Base-by-base conservation (phyloP, 1,140 invertebrate genomes). In the Micrasema longulum region DNA sequence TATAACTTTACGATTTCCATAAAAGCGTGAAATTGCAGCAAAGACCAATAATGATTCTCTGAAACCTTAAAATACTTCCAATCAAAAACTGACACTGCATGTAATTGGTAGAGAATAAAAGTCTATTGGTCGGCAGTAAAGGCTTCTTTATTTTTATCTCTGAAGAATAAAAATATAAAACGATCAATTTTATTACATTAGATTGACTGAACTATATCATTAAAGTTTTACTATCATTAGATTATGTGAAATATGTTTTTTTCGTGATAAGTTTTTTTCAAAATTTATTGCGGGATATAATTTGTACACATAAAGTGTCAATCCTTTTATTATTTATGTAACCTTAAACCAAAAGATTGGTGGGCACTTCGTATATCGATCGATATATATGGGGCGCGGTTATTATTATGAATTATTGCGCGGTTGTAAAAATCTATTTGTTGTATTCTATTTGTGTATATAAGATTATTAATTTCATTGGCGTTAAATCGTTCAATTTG, bases 141-240 rank as follows among this genome's bases (percentile, higher is more conserved):
- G n/a, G 43, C 41, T 45, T 64, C 60, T 45, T 45, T 47, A 64
- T 16, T 45, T 64, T 60, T 60, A 60, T 60, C 55, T 60, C 36
- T 43, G 26, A 26, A 36, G 16, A n/a, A 47, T 47, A 47, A 52
- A 50, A 52, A 60, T 41, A 22, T 60, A 35, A 53, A 35, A 26
- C 16, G 12, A 31, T 38, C 9, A 20, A 11, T 14, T 57, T 60
- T 60, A 60, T 60, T 60, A 18, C 36, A 4, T 41, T 22, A 60
- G 35, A 60, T 43, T 41, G 36, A 53, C 18, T 31, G 50, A n/a
- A 35, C 50, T 53, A 53, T 12, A 26, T 26, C 50, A 53, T 53
- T 53, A 14, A 43, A 41, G 16, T 43, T 60, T 60, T 60, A 60
- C 36, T 60, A 22, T 38, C 36, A 18, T 41, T 41, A 23, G 55